phyloP scores from a whole-genome alignment of 2,797 vertebrate genomes.

The Sitta carolinensis region DNA sequence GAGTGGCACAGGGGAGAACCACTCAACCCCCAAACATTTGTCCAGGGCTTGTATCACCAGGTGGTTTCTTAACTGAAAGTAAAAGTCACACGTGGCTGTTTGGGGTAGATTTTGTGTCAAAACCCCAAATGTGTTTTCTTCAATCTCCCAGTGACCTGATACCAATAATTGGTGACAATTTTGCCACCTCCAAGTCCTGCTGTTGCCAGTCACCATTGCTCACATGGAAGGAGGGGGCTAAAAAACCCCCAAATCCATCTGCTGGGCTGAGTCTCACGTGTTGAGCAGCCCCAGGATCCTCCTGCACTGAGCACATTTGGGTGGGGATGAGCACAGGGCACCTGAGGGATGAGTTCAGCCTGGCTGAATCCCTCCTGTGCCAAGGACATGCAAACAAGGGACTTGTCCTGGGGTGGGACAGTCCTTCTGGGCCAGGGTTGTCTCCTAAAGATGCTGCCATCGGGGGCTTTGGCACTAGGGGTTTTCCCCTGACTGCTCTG shows the following conservation, averaged over 20 bases:
- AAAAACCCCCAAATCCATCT: background rate
- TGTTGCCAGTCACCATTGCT: background rate
- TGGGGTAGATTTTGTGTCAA: background rate
- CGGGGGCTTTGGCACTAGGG: background rate
- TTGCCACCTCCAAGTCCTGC: background rate
- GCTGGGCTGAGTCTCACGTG: background rate
- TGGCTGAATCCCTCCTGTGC: background rate
- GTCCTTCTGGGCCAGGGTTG: background rate
- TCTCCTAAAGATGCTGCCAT: background rate
- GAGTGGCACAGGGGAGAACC: background rate
- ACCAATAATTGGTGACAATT: background rate
- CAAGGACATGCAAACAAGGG: background rate
- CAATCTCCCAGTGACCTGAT: background rate
- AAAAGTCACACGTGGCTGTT: background rate
- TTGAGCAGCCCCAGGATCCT: background rate
- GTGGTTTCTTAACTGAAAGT: background rate
- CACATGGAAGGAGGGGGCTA: background rate
- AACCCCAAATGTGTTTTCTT: background rate
- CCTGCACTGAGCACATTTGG: background rate
- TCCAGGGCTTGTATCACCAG: background rate
- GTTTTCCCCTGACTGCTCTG: background rate
- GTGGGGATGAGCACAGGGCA: background rate
- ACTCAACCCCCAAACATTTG: background rate
- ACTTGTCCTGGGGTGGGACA: background rate
- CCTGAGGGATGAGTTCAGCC: background rate